A percentile compares a stretch with the other conserved stretches of the same genome.
These are phyloP conservation scores for Phocoena phocoena DNA, from an alignment of 2,113 vertebrate genomes.

Conservation along the genomic window DNA sequence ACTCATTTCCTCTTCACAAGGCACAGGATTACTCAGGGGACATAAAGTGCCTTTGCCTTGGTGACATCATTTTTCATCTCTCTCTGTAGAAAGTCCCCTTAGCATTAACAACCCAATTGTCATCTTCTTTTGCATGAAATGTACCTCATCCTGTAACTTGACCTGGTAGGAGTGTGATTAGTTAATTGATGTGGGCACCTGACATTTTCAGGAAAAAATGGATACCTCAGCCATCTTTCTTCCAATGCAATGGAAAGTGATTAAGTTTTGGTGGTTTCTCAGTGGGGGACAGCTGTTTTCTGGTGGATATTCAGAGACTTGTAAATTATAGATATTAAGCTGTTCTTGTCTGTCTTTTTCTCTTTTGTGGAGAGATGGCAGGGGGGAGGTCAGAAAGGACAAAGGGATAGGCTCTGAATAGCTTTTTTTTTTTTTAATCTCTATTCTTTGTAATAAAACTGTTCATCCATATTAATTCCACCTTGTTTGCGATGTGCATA, in stretches of 20 bases:
- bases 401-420: slow-evolving; percentile 21
- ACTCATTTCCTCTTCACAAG: not conserved
- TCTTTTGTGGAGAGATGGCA: not conserved
- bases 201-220: slow-evolving; percentile 17
- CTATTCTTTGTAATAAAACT: not conserved
- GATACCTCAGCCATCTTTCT: not conserved
- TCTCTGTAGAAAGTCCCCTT: not conserved
- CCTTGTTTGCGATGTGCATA: not conserved
- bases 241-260: not conserved
- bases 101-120: not conserved
- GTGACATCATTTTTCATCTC: not conserved
- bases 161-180: not conserved
- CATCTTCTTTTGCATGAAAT: not conserved
- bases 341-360: not conserved
- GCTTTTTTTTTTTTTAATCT: not conserved
- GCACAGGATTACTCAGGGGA: not conserved
- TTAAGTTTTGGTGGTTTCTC: not conserved
- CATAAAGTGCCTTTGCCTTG: not conserved
- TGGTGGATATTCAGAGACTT: not conserved
- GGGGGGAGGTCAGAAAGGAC: not conserved
- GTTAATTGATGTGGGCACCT: slow-evolving; percentile 42
- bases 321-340: slow-evolving; percentile 40
- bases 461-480: slow-evolving; percentile 34
- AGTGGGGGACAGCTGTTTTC: not conserved
- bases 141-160: not conserved